Evolutionary conservation across 92 coral and sea anemone genomes (phyloP).

Genomic region (Palythoa caribaeorum): DNA sequence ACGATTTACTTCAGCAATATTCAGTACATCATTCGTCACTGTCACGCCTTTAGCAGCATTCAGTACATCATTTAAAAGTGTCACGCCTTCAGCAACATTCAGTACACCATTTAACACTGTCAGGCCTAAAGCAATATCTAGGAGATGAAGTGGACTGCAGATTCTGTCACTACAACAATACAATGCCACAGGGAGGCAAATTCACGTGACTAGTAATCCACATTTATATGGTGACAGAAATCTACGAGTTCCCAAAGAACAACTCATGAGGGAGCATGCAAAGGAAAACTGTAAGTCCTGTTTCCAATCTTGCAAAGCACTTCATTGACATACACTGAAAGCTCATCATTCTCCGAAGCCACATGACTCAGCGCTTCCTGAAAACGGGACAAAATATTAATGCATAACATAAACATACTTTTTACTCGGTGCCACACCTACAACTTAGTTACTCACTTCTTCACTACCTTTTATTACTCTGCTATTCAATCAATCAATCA

Average conservation of each 20-base stretch:
- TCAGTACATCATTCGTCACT: not conserved
- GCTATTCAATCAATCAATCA: not conserved
- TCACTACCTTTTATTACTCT: not conserved
- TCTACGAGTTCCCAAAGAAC: not conserved
- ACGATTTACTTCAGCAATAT: not conserved
- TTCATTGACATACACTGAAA: conserved; percentile 56
- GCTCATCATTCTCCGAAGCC: conserved; percentile 42
- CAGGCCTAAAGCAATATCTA: not conserved
- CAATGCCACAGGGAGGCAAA: not conserved
- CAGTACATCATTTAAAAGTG: too few relatives aligned
- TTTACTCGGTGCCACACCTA: not conserved
- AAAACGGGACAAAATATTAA: not conserved
- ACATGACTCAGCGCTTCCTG: conserved; percentile 61
- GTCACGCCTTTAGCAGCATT: not conserved
- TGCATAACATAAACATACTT: not conserved
- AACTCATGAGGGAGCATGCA: conserved; percentile 18
- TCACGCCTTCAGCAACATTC: not conserved
- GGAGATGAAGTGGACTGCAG: not conserved
- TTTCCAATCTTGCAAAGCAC: conserved; percentile 83
- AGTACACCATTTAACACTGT: not conserved
- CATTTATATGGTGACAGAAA: not conserved
- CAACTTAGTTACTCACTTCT: not conserved
- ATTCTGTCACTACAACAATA: not conserved
- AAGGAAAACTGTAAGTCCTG: conserved; percentile 69
- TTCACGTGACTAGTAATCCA: conserved; percentile 5